Base-by-base conservation (phyloP, 2,888 invertebrate genomes). In the Chironomus tentans region DNA sequence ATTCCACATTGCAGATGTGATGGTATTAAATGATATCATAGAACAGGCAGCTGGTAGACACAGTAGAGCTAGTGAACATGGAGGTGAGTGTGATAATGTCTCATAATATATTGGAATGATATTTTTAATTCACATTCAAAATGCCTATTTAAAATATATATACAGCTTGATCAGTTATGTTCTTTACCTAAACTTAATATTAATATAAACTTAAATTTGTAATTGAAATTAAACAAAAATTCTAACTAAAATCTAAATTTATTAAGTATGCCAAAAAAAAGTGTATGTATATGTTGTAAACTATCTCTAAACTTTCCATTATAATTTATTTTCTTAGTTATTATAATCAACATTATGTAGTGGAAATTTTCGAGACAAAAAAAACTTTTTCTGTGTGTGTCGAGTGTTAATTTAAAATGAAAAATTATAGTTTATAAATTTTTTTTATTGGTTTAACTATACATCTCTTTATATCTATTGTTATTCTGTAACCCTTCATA, bases 11-110 rank as follows among this genome's bases (percentile, higher is more conserved):
- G 75, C 87, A 97, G 97, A 98, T 88, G 96, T 97, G 78, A 95
- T 97, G 95, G 97, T 97, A 80, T 87, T 97, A 81, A 97, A 95
- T 83, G 96, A 97, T 84, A 95, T 98, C 81, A 95, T 97, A 80
- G 96, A 97, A 83, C 97, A 97, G 87, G 97, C 93, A 77, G 93
- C 96, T 77, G 93, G 94, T 79, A 88, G 93, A 83, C 93, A 93
- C 82, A 94, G 94, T 85, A 88, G 91, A 82, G 90, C 91, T 77
- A 92, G 93, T 82, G 94, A 94, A 79, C 92, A 92, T 84, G 93
- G 92, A 89, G 94, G 94, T 94, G 91, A 88, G 87, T 65, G 65
- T 65, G 65, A 13, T 15, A 56, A 1, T 56, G 5, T 56, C 56
- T 56, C 18, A 18, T 15, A 56, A 18, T 56, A 56, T 0, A 56